phyloP scores from a whole-genome alignment of 2,113 vertebrate genomes.

The Myiopsitta monachus region DNA sequence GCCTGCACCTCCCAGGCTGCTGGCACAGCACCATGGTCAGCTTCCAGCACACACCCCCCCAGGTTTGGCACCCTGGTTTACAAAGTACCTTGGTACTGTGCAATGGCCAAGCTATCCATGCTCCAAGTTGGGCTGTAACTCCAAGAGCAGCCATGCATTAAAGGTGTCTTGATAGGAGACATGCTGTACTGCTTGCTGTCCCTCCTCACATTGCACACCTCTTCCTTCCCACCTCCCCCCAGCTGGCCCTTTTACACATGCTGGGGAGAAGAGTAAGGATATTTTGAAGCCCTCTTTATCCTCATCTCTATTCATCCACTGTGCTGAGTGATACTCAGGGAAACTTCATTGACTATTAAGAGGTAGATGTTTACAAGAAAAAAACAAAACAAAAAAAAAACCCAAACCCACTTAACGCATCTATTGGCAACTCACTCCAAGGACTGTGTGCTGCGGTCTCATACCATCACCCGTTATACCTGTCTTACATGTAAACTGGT shows the following conservation, averaged over 20 bases:
- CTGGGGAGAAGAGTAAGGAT: background rate
- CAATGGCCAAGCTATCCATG: accelerated
- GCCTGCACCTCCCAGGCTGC: background rate
- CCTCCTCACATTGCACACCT: background rate
- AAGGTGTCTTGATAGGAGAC: background rate
- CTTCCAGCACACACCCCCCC: background rate
- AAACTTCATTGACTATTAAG: conserved; percentile 35
- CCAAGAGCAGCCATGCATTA: background rate
- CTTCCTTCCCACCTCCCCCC: background rate
- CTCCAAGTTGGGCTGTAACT: background rate
- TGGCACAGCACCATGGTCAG: accelerated
- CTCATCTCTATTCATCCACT: background rate
- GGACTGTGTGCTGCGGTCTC: background rate
- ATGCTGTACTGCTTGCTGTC: background rate
- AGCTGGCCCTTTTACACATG: background rate
- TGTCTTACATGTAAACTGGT: background rate
- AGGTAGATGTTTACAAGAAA: background rate
- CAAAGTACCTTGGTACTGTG: background rate
- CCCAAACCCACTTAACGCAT: background rate
- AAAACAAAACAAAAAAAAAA: background rate
- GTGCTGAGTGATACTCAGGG: background rate
- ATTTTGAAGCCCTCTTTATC: background rate
- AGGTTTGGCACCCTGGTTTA: background rate
- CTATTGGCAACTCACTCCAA: background rate
- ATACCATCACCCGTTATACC: background rate